Evolutionary conservation across 2,888 invertebrate genomes (phyloP), one percentile per base, ranked within the genome.

Genomic region (Oxyscelio sp.): DNA sequence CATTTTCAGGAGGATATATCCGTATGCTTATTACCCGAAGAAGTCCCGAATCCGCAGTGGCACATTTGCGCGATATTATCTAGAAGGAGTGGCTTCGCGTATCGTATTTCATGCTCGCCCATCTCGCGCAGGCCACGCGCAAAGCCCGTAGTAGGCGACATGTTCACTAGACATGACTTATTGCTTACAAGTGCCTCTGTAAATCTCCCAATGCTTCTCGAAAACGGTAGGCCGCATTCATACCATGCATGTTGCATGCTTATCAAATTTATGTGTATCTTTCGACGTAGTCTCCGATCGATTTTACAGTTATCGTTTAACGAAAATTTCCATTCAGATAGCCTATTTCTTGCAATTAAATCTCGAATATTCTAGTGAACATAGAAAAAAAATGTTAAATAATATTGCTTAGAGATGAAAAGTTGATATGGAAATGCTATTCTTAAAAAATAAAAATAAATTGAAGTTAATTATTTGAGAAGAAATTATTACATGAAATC

Each of bases 111-210:
- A 88, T 83, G 83, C 81, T 85, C 77, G 85, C 83, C 85, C 87
- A 86, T 90, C 89, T 89, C 86, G 89, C 70, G 84, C 86, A 85
- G 84, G 90, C 90, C 89, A 91, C 89, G 90, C 90, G 91, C 88
- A 87, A 88, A 90, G 89, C 87, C 83, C 87, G 89, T 88, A 87
- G 90, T 91, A 91, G 90, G 90, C 90, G 91, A 92, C 90, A 91
- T 89, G 89, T 90, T 90, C 89, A 74, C 88, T 85, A 89, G 91
- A 90, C 90, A 83, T 92, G 92, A 92, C 90, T 92, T 92, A 92
- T 92, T 90, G 87, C 91, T 86, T 91, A 92, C 92, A 90, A 92
- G 90, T 90, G 91, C 91, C 90, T 90, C 91, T 90, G 91, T 91
- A 91, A 92, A 92, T 92, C 90, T 90, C 86, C 61, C 85, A 68